Conservation (phyloP, 2,113 vertebrate species). For the Shinisaurus crocodilurus region DNA sequence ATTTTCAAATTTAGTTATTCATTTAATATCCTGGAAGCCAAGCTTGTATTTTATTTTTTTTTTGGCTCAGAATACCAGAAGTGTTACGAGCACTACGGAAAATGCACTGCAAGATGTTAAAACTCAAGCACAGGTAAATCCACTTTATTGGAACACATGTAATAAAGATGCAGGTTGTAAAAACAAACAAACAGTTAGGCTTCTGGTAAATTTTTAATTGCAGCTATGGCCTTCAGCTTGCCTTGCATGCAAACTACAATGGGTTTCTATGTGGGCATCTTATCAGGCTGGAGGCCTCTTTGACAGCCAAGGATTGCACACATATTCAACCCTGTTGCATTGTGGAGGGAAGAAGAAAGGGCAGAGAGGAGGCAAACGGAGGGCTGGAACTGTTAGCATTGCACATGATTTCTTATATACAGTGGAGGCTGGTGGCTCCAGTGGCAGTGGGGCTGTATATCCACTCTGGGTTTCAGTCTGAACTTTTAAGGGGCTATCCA, state of each 20-base stretch:
- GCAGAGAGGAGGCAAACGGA: neutral
- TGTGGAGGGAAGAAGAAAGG: neutral
- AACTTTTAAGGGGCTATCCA: no score
- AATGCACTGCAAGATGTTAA: neutral
- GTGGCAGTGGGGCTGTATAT: no score
- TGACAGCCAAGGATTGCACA: neutral
- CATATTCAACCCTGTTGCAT: neutral
- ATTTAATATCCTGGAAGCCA: constrained; percentile 29
- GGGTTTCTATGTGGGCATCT: neutral
- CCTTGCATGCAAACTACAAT: neutral
- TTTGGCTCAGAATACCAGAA: neutral
- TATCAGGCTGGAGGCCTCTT: neutral
- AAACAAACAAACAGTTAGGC: constrained; percentile 21
- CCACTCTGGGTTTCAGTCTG: no score
- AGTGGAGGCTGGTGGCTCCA: no score
- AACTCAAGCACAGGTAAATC: constrained; percentile 15
- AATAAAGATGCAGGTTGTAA: constrained; percentile 9
- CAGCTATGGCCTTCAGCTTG: neutral
- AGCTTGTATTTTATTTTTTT: neutral
- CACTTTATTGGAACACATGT: constrained; percentile 13
- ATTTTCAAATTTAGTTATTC: constrained; percentile 43
- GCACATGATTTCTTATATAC: neutral
- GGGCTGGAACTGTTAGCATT: neutral
- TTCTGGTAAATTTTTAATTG: constrained; percentile 19
- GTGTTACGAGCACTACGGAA: neutral